A percentile compares a stretch with the other conserved stretches of the same genome.
Evolutionary conservation across 2,888 invertebrate species (phyloP).

Genomic region (Tipula helvola): DNA sequence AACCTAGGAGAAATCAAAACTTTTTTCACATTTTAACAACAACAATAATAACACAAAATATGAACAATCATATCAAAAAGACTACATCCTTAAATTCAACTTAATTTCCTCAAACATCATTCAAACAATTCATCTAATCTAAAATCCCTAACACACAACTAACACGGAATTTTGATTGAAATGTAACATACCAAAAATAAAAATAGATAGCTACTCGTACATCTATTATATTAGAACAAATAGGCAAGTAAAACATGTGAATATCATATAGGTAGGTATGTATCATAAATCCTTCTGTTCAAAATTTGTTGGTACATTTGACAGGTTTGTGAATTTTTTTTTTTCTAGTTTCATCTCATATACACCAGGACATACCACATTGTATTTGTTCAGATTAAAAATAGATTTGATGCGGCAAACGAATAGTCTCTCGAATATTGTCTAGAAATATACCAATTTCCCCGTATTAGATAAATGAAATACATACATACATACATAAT

Average conservation of each 20-base stretch:
- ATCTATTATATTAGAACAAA: not conserved
- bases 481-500: not conserved
- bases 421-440: not conserved
- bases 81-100: not conserved
- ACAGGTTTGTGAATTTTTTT: not conserved
- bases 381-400: not conserved
- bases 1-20: not conserved
- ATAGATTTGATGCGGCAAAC: not conserved
- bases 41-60: not conserved
- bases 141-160: not conserved
- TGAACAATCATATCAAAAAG: not conserved
- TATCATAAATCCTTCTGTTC: not conserved
- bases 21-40: not conserved
- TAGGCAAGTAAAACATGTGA: not conserved
- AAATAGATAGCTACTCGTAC: not conserved
- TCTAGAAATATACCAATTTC: not conserved
- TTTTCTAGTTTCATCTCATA: not conserved
- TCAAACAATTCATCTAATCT: not conserved
- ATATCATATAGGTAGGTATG: not conserved
- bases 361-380: not conserved
- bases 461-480: not conserved
- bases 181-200: not conserved
- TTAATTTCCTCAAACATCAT: slow-evolving; percentile 4
- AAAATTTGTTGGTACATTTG: not conserved
- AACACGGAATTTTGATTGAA: not conserved